Conservation (phyloP, 2,113 vertebrate species). For the Clupea harengus region DNA sequence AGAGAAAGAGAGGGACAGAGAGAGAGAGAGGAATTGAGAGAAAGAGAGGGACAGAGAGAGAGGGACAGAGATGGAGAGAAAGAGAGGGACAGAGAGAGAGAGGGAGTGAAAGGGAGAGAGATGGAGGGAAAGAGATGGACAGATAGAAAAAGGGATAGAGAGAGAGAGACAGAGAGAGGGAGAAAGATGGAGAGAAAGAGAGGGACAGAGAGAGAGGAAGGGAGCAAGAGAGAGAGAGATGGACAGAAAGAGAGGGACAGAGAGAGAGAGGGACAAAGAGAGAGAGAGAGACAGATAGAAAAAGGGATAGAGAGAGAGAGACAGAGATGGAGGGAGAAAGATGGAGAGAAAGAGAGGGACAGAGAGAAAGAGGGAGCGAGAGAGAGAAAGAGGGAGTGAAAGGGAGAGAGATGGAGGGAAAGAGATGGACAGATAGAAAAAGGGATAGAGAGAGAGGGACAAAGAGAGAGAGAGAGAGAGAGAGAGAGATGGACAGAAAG, state of each 20-base stretch:
- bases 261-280: background rate
- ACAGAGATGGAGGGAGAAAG: too few relatives aligned
- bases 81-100: too few relatives aligned
- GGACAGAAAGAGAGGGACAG: background rate
- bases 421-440: background rate
- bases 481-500: background rate
- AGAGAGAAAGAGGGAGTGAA: background rate
- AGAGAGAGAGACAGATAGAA: too few relatives aligned
- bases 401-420: background rate
- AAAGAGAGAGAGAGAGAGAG: background rate
- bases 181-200: too few relatives aligned
- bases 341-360: background rate
- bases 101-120: too few relatives aligned
- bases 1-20: conserved; percentile 26
- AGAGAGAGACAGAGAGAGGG: too few relatives aligned
- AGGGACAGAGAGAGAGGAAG: too few relatives aligned
- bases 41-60: background rate
- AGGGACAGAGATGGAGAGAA: too few relatives aligned
- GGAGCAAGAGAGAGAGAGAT: background rate
- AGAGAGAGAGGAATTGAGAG: background rate
- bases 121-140: too few relatives aligned
- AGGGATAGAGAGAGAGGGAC: background rate
- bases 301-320: too few relatives aligned
- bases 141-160: too few relatives aligned
- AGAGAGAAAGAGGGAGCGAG: background rate